Base-by-base conservation (phyloP, 2,797 vertebrate genomes). In the Ataeniobius toweri region DNA sequence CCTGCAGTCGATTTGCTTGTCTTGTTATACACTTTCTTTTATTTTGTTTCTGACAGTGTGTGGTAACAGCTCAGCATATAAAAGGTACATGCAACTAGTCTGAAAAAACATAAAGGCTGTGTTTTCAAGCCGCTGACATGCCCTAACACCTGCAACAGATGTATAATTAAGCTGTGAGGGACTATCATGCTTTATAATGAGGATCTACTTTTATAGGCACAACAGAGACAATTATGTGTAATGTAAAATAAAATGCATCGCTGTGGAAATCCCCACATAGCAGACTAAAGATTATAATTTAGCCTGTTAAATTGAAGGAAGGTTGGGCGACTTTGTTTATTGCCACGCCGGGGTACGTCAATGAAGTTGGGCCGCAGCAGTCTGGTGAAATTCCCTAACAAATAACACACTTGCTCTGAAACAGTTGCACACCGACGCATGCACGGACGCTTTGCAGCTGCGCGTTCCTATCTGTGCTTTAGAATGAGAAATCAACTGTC, bases 181-280 rank as follows among this genome's bases (percentile, higher is more conserved):
- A 85, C 70, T 76, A 70, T 63, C 79, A 61, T 53, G 73, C 74
- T 80, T 84, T 65, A 85, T 91, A 84, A 89, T 83, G 84, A 91
- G 89, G 78, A 90, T 70, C 82, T 81, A 51, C 85, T 81, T 88
- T 91, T 91, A 89, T 78, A 68, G 81, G 61, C 77, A 68, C 82
- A 67, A 77, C 89, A 80, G 73, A 80, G 79, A 88, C 88, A 93
- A 86, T 91, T 89, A 91, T 91, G 63, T 84, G 78, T 71, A 83
- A 89, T 92, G 86, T 81, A 83, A 91, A 91, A 87, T 93, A 84
- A 87, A 92, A 84, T 46, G 80, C 78, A 89, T 79, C 81, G 81
- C 44, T 53, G 79, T 88, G 94, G 95, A 95, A 95, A 93, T 92
- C 84, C 94, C 94, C 94, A 89, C 88, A 89, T 89, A 92, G 88